Evolutionary conservation across 2,113 vertebrate genomes (phyloP).

Genomic region (Leucoraja erinaceus): DNA sequence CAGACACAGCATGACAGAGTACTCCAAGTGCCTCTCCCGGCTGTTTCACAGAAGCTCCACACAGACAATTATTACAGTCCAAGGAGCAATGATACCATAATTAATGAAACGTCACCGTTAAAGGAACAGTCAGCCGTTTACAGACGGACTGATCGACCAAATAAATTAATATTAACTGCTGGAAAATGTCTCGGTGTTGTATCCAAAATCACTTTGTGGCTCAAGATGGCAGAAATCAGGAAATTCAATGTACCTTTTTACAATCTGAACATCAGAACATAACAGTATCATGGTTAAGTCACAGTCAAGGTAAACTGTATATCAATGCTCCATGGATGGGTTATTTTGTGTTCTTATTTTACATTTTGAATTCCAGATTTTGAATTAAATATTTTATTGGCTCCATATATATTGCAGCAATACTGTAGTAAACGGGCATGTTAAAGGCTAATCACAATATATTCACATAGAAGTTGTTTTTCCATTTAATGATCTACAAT

Average conservation of each 20-base stretch:
- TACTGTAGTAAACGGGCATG: background rate
- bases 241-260: background rate
- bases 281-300: background rate
- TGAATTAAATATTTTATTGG: background rate
- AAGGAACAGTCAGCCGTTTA: background rate
- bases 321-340: background rate
- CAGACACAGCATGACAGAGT: too few species aligned
- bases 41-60: too few species aligned
- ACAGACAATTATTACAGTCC: background rate
- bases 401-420: background rate
- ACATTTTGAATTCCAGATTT: background rate
- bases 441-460: background rate
- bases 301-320: background rate
- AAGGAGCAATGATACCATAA: background rate
- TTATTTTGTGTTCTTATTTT: background rate
- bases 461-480: background rate
- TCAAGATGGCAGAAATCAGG: background rate
- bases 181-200: background rate
- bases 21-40: background rate
- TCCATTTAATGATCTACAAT: background rate
- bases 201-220: background rate
- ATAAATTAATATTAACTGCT: background rate
- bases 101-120: too few species aligned
- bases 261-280: background rate
- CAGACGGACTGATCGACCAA: background rate